phyloP scores from a whole-genome alignment of 2,888 invertebrate genomes.

The Punctoribates punctum region DNA sequence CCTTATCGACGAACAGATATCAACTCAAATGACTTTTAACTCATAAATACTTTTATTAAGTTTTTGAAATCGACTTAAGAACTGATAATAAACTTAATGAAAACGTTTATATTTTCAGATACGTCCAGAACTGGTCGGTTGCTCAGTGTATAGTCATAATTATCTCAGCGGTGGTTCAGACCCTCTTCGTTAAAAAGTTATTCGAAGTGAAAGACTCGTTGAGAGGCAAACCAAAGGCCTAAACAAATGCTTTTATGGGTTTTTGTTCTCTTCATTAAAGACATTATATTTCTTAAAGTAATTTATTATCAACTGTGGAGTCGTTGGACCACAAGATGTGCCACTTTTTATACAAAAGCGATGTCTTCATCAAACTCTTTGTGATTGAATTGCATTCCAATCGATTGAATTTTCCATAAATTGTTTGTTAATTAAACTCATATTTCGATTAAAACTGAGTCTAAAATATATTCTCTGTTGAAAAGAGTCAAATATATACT shows the following conservation, averaged over 20 bases:
- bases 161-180: slow-evolving; percentile 72
- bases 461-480: too few species aligned
- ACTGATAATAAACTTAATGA: not conserved
- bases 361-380: too few species aligned
- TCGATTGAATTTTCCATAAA: too few species aligned
- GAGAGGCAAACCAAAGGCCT: slow-evolving; percentile 37
- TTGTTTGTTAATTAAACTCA: too few species aligned
- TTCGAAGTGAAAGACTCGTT: slow-evolving; percentile 67
- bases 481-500: too few species aligned
- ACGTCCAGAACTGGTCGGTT: slow-evolving; percentile 80
- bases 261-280: not conserved
- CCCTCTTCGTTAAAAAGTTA: slow-evolving; percentile 81
- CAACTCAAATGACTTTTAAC: not conserved
- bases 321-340: not conserved
- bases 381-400: too few species aligned
- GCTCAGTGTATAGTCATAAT: slow-evolving; percentile 78
- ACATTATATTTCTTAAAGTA: not conserved
- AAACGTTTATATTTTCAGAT: slow-evolving; percentile 26
- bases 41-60: not conserved
- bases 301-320: not conserved
- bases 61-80: not conserved
- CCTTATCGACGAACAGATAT: not conserved
- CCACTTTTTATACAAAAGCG: not conserved
- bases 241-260: not conserved
- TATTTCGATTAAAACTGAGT: too few species aligned